Percentiles rank a stretch among this genome's conserved stretches.
Evolutionary conservation across 2,113 vertebrate species (phyloP).

Genomic region (Cephalopholis sonnerati): DNA sequence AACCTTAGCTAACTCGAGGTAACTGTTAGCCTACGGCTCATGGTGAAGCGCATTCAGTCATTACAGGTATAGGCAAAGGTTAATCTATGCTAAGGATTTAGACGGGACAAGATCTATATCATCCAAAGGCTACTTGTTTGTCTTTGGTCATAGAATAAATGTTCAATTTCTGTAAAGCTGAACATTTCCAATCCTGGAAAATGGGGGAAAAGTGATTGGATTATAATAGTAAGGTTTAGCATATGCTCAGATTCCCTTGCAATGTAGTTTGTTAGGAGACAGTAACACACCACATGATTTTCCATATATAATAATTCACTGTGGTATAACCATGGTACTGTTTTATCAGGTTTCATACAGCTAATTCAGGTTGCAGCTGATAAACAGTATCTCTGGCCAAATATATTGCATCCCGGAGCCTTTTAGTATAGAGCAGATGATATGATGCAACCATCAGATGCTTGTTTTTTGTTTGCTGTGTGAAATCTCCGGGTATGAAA

Average conservation of each 20-base stretch:
- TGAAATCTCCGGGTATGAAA: conserved; percentile 49
- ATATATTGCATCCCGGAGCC: conserved; percentile 5
- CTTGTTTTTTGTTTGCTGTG: conserved; percentile 38
- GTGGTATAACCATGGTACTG: background rate
- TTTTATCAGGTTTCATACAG: background rate
- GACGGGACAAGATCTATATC: background rate
- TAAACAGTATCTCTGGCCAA: conserved; percentile 15
- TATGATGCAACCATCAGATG: conserved; percentile 44
- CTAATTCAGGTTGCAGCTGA: conserved; percentile 4
- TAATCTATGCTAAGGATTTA: too few relatives aligned
- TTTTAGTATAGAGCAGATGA: conserved; percentile 35
- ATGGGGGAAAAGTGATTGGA: background rate
- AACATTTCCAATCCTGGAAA: background rate
- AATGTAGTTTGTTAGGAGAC: background rate
- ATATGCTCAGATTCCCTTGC: background rate
- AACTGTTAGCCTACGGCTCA: too few relatives aligned
- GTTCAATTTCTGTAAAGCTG: background rate
- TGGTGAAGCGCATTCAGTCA: too few relatives aligned
- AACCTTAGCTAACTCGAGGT: too few relatives aligned
- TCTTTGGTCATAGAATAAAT: background rate
- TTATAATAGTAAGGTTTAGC: background rate
- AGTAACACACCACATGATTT: background rate
- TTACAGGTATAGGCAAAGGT: too few relatives aligned
- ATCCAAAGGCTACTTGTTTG: background rate
- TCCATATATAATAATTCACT: background rate